These are phyloP conservation scores for Polydrusus tereticollis DNA, from an alignment of 2,888 invertebrate genomes.

Conservation along the genomic window DNA sequence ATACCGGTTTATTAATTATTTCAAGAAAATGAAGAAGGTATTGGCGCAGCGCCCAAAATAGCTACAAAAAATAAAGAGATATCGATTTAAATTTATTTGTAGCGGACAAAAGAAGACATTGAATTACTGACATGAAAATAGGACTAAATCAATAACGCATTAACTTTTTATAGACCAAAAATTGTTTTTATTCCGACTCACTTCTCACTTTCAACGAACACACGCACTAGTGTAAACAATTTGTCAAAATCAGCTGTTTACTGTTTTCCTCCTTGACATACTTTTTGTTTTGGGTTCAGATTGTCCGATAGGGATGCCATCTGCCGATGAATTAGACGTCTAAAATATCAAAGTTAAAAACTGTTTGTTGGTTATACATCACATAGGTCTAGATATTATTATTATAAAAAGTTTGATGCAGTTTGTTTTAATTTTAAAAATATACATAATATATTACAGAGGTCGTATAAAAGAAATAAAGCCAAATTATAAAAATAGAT, in stretches of 20 bases:
- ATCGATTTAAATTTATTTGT: neutral
- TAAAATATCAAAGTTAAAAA: too few relatives aligned
- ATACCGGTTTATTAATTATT: slow-evolving; percentile 34
- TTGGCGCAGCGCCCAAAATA: slow-evolving; percentile 25
- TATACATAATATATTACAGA: too few relatives aligned
- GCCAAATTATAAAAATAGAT: too few relatives aligned
- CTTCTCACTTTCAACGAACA: too few relatives aligned
- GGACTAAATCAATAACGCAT: neutral
- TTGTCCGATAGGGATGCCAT: neutral
- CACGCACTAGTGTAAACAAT: neutral
- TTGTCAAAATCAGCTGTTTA: slow-evolving; percentile 20
- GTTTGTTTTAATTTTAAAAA: too few relatives aligned
- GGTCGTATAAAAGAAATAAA: too few relatives aligned
- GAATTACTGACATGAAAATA: neutral
- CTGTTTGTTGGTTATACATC: too few relatives aligned
- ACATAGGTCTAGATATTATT: too few relatives aligned
- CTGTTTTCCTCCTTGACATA: too few relatives aligned
- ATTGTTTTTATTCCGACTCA: neutral
- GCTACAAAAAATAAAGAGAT: neutral
- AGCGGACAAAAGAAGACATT: neutral
- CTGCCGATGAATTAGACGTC: too few relatives aligned
- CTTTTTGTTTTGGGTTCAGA: too few relatives aligned
- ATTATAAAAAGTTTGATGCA: too few relatives aligned
- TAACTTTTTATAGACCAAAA: neutral
- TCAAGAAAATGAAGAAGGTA: slow-evolving; percentile 13